phyloP scores from a whole-genome alignment of 2,888 invertebrate genomes.

The Metacarcinus magister region DNA sequence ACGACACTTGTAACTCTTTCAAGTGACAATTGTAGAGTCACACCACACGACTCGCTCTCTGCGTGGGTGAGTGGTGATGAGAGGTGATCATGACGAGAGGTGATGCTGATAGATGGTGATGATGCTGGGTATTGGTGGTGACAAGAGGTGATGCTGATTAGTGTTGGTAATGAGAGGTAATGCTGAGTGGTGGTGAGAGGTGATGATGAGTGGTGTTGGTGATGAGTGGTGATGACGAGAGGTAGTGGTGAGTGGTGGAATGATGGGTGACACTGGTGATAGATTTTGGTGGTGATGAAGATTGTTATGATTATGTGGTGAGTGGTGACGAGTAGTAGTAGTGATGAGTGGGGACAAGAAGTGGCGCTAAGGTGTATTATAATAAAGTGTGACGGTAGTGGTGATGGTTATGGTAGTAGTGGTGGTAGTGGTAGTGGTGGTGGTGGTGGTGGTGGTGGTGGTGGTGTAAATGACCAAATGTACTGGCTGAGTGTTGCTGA shows the following conservation, averaged over 20 bases:
- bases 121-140: background rate
- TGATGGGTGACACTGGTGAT: no score
- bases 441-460: no score
- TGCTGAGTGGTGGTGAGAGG: no score
- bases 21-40: background rate
- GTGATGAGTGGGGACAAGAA: background rate
- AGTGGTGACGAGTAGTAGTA: background rate
- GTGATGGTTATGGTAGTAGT: no score
- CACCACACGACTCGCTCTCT: background rate
- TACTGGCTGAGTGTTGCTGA: background rate
- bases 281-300: no score
- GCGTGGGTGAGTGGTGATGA: slow-evolving; percentile 16
- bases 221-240: no score
- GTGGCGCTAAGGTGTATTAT: background rate
- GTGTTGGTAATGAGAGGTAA: no score
- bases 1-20: background rate
- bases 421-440: no score
- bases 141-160: background rate
- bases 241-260: no score
- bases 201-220: no score
- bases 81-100: no score
- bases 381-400: background rate
- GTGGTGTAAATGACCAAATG: no score
- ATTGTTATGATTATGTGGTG: background rate
- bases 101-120: background rate